phyloP scores from a whole-genome alignment of 1,140 invertebrate species.

The Gryon sp. region DNA sequence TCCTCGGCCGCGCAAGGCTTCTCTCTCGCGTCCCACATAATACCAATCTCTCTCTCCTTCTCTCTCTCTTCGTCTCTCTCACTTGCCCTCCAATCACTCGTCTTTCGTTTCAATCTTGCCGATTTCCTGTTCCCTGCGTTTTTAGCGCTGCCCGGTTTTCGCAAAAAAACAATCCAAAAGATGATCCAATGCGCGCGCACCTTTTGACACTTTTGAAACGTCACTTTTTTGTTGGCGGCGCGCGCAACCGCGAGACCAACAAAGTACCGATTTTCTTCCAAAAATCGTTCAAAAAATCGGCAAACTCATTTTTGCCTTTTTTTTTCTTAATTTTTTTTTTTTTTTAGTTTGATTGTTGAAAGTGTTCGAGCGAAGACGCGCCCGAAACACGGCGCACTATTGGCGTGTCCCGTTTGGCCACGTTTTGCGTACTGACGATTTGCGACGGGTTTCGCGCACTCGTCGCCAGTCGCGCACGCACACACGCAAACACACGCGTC shows the following conservation, averaged over 20 bases:
- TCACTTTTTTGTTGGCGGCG: conserved; percentile 13
- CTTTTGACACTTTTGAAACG: conserved; percentile 8
- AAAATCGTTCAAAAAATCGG: too few species aligned
- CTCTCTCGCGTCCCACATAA: conserved; percentile 69
- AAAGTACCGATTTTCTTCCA: too few species aligned
- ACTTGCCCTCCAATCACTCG: not conserved
- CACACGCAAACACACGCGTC: conserved; percentile 13
- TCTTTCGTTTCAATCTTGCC: not conserved
- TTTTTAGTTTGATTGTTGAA: conserved; percentile 1
- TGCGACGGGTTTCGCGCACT: not conserved
- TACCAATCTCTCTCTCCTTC: conserved; percentile 24
- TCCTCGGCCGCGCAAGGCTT: conserved; percentile 57
- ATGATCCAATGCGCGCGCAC: conserved; percentile 27
- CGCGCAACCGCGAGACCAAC: too few species aligned
- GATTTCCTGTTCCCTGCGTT: too few species aligned
- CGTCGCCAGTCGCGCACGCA: conserved; percentile 13
- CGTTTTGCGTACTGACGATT: conserved; percentile 44
- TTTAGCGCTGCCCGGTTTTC: conserved; percentile 17
- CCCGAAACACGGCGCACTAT: conserved; percentile 10
- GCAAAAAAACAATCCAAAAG: conserved; percentile 28
- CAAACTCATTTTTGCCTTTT: not conserved
- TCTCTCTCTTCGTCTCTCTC: conserved; percentile 16
- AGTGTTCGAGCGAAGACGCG: conserved; percentile 4
- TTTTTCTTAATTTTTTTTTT: too few species aligned
- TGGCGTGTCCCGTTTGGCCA: conserved; percentile 47